These are phyloP conservation scores for Dinocampus coccinellae DNA, from an alignment of 2,888 invertebrate species.

Conservation along the genomic window DNA sequence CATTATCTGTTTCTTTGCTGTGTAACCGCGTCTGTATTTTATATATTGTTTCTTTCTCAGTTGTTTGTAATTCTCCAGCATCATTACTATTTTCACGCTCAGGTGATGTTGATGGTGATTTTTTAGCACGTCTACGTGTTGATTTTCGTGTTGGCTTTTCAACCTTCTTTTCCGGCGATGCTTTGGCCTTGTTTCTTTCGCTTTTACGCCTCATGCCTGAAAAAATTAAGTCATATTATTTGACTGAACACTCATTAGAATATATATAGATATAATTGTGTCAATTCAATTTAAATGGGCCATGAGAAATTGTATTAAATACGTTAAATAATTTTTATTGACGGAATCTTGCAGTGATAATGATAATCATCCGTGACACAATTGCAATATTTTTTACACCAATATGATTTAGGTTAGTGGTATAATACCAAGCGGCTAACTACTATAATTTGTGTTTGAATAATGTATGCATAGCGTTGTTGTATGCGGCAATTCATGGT, in stretches of 20 bases:
- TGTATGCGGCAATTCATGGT: not conserved
- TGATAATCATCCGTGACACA: not conserved
- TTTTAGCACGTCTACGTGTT: conserved; percentile 72
- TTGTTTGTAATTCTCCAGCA: conserved; percentile 39
- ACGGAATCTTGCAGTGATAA: not conserved
- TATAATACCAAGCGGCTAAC: not conserved
- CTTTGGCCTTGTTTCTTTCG: conserved; percentile 77
- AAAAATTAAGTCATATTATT: not conserved
- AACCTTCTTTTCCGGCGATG: conserved; percentile 76
- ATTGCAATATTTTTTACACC: not conserved
- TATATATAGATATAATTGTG: not conserved
- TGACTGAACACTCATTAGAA: not conserved
- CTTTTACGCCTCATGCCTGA: conserved; percentile 80
- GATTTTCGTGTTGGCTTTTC: conserved; percentile 73
- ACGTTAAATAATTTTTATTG: not conserved
- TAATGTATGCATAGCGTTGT: not conserved
- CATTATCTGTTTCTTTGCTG: conserved; percentile 44
- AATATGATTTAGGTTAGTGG: not conserved
- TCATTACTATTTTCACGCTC: conserved; percentile 70
- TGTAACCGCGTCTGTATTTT: conserved; percentile 41
- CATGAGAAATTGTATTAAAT: not conserved
- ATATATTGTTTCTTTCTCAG: conserved; percentile 49
- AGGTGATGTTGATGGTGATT: conserved; percentile 71
- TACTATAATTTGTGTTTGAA: not conserved
- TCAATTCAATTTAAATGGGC: not conserved